A percentile compares a stretch with the other conserved stretches of the same genome.
These are phyloP conservation scores for Ptiloglossa arizonensis DNA, from an alignment of 1,140 invertebrate species.

Conservation along the genomic window DNA sequence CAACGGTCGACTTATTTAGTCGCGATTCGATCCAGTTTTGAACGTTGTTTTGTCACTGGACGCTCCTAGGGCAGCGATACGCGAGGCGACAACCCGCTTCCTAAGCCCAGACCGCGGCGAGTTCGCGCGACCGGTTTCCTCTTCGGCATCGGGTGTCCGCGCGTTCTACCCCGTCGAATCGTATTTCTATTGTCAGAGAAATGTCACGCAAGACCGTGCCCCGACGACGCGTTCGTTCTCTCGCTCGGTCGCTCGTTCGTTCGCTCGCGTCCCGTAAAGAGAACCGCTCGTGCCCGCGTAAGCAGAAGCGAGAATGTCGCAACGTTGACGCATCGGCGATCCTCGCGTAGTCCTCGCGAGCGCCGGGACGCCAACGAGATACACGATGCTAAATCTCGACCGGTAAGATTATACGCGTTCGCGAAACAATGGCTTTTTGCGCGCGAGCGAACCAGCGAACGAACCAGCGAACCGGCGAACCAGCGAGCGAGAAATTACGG, in stretches of 20 bases:
- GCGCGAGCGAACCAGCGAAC: too few species aligned
- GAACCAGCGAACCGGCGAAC: too few species aligned
- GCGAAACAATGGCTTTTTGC: slow-evolving; percentile 12
- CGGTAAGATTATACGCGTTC: slow-evolving; percentile 31
- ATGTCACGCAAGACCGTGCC: slow-evolving; percentile 50
- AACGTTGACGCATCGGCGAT: slow-evolving; percentile 47
- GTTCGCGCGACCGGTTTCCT: slow-evolving; percentile 23
- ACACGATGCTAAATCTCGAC: not conserved
- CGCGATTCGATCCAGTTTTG: too few species aligned
- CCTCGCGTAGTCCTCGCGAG: not conserved
- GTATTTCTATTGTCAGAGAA: slow-evolving; percentile 61
- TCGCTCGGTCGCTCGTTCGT: too few species aligned
- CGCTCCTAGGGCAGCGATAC: too few species aligned
- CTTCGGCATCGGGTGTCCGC: slow-evolving; percentile 37
- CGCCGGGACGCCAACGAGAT: too few species aligned
- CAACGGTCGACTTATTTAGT: too few species aligned
- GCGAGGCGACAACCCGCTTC: too few species aligned
- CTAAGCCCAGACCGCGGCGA: too few species aligned
- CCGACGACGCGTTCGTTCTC: too few species aligned
- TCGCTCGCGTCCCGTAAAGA: slow-evolving; percentile 13
- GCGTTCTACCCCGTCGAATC: slow-evolving; percentile 27
- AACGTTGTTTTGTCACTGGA: not conserved
- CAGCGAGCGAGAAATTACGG: too few species aligned
- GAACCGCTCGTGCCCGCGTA: slow-evolving; percentile 19
- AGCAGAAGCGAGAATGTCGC: slow-evolving; percentile 50